Conservation (phyloP, 2,113 vertebrate genomes). For the Sarotherodon lohbergeri region DNA sequence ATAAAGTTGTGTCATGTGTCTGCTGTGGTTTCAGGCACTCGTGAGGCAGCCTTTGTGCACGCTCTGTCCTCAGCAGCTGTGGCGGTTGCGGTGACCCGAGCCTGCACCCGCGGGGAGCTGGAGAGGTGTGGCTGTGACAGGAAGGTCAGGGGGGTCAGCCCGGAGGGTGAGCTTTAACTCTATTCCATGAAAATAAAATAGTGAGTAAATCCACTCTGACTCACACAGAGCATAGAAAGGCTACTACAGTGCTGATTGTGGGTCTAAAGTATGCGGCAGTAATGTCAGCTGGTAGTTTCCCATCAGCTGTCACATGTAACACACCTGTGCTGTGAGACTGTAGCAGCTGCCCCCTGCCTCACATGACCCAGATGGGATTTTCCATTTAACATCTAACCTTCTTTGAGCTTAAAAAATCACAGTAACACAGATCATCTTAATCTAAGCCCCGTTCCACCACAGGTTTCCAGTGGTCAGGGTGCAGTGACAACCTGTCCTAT, state of each 20-base stretch:
- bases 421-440: background rate
- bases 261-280: background rate
- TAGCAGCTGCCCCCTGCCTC: background rate
- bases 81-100: slow-evolving; percentile 73
- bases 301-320: background rate
- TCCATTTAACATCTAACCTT: background rate
- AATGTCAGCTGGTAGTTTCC: background rate
- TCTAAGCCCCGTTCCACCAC: background rate
- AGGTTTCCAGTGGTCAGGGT: slow-evolving; percentile 81
- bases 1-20: background rate
- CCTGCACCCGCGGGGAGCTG: slow-evolving; percentile 76
- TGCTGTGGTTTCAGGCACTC: slow-evolving; percentile 58
- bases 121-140: slow-evolving; percentile 75
- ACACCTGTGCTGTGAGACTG: background rate
- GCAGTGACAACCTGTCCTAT: slow-evolving; percentile 76
- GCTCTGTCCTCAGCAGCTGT: slow-evolving; percentile 64
- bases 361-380: background rate
- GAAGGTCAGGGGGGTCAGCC: slow-evolving; percentile 73
- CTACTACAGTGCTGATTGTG: background rate
- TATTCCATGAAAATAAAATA: background rate
- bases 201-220: background rate
- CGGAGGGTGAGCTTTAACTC: slow-evolving; percentile 66
- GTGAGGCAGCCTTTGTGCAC: slow-evolving; percentile 72
- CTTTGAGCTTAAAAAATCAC: background rate
- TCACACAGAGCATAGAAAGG: background rate